Conservation (phyloP, 2,797 vertebrate genomes). For the Xiphophorus birchmanni region DNA sequence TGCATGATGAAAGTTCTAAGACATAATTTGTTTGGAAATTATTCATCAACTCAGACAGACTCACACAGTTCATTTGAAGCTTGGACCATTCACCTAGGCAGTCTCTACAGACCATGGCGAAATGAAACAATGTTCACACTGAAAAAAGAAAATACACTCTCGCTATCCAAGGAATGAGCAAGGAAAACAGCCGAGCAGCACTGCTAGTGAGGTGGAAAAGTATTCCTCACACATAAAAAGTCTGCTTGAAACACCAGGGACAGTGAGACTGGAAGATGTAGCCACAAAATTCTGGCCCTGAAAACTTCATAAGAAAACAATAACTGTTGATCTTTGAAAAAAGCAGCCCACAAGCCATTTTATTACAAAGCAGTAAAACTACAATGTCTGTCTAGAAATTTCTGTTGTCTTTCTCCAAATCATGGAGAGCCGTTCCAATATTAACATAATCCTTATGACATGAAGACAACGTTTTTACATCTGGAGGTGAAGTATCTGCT, state of each 20-base stretch:
- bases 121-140: constrained; percentile 71
- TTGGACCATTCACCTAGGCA: constrained; percentile 41
- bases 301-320: constrained; percentile 59
- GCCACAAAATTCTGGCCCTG: constrained; percentile 53
- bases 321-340: constrained; percentile 59
- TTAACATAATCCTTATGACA: constrained; percentile 62
- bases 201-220: constrained; percentile 66
- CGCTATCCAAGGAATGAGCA: constrained; percentile 66
- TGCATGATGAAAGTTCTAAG: background rate
- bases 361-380: constrained; percentile 60
- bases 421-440: constrained; percentile 50
- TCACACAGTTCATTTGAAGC: constrained; percentile 20
- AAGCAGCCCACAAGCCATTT: constrained; percentile 39
- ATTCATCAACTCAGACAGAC: background rate
- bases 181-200: constrained; percentile 62
- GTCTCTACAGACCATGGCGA: constrained; percentile 38
- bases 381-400: constrained; percentile 62
- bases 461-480: constrained; percentile 70
- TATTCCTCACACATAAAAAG: constrained; percentile 66
- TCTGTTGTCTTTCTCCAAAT: constrained; percentile 63
- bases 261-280: constrained; percentile 52
- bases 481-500: constrained; percentile 64
- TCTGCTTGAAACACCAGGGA: constrained; percentile 51
- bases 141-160: constrained; percentile 54
- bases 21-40: background rate